Evolutionary conservation across 2,797 vertebrate genomes (phyloP), one percentile per base, ranked within the genome.

Genomic region (Scarus forsteni): DNA sequence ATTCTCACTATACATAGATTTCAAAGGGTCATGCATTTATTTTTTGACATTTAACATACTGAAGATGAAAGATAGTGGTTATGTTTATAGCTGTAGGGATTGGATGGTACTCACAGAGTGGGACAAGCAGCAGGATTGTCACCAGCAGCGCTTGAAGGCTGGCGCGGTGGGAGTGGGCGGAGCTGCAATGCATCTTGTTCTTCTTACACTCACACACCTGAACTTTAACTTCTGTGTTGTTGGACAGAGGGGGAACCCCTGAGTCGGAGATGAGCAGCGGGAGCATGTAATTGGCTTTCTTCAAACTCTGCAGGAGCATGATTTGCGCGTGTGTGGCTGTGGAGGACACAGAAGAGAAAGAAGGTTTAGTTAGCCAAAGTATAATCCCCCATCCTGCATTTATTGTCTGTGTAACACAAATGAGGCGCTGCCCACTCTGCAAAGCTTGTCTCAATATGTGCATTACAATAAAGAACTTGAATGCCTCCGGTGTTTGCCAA

Each of bases 181-280:
- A 90, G 59, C 95, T 99, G 96, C 98, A 99, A 92, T 97, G 95
- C 94, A 97, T 97, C 96, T 91, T 97, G 94, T 92, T 95, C 91
- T 98, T 99, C 93, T 95, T 98, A 83, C 98, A 99, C 94, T 96
- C 96, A 69, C 98, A 99, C 89, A 99, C 97, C 76, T 98, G 97
- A 77, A 99, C 94, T 89, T 96, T 97, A 87, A 99, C 93, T 89
- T 99, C 98, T 27, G 96, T 97, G 94, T 82, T 94, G 92, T 97
- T 99, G 66, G 95, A 95, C 91, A 98, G 93, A 60, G 98, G 97
- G 0, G 98, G 98, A 19, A 94, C 93, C 35, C 98, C 98, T 9
- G 97, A 96, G 92, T 99, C 98, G 8, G 96, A 97, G 94, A 99
- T 97, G 91, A 96, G 90, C 93, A 99, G 85, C 8, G 97, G 97